Base-by-base conservation (phyloP, 2,797 vertebrate genomes). In the Pseudomugil tenellus region DNA sequence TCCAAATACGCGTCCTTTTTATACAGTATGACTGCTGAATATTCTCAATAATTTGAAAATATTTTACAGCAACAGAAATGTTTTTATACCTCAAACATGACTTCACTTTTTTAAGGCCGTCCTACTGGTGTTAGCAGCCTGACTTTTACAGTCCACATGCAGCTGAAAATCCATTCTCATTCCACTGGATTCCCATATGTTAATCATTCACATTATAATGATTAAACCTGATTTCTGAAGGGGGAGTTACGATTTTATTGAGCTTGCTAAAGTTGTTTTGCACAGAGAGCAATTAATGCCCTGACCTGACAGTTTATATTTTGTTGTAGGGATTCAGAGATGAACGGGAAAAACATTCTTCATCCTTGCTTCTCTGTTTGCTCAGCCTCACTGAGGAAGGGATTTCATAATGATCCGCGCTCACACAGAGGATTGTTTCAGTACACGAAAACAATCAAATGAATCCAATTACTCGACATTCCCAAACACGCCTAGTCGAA, bases 151-250 rank as follows among this genome's bases (percentile, higher is more conserved):
- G 60, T 73, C 69, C 73, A 59, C 54, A 51, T 2, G 54, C 65
- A 75, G 51, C 49, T 64, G 48, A 54, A 39, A 59, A 53, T 71
- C 25, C 17, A 63, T 64, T 69, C 46, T 72, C 43, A 53, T 62
- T 65, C 77, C 71, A 72, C 58, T 8, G 58, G 63, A 66, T 64
- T 68, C 74, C 51, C 39, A 56, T 3, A 41, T 58, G 87, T 84
- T 84, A 89, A 90, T 91, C 77, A 90, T 79, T 88, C 77, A 85
- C 80, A 54, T 51, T 70, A 77, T 70, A 77, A 69, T 84, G 79
- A 69, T 76, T 72, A 85, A 82, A 69, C 32, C 63, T 34, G 43
- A 79, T 60, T 61, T 64, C 51, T 41, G 58, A 35, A 32, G 58
- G 83, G 76, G 83, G 72, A 76, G 37, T 70, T 66, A 75, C 70